Conservation (phyloP, 2,888 invertebrate genomes). For the Xanthorhoe designata region DNA sequence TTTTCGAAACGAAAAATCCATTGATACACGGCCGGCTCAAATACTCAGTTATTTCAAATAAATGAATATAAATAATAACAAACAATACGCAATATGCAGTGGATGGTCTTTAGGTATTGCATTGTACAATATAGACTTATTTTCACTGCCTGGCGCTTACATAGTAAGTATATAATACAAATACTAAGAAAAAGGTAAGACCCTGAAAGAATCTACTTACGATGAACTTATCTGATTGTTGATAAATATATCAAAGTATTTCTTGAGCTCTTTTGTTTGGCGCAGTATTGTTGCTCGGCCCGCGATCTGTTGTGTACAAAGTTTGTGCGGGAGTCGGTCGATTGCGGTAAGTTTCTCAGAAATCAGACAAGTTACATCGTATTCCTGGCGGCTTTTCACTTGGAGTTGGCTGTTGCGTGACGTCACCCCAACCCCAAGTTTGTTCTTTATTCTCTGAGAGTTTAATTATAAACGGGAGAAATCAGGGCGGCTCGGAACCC, state of each 20-base stretch:
- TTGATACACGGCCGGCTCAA: too few relatives aligned
- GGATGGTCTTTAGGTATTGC: too few relatives aligned
- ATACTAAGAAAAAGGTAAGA: neutral
- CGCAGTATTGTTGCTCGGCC: slow-evolving; percentile 71
- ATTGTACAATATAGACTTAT: too few relatives aligned
- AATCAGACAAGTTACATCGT: slow-evolving; percentile 78
- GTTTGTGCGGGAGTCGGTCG: slow-evolving; percentile 66
- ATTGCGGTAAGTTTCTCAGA: slow-evolving; percentile 70
- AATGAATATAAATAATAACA: too few relatives aligned
- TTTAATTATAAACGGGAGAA: slow-evolving; percentile 64
- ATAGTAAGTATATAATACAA: too few relatives aligned
- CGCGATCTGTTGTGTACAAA: slow-evolving; percentile 68
- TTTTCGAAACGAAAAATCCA: too few relatives aligned
- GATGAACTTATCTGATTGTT: slow-evolving; percentile 59
- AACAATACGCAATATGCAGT: too few relatives aligned
- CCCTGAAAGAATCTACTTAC: neutral
- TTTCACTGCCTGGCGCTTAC: too few relatives aligned
- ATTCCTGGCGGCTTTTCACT: slow-evolving; percentile 74
- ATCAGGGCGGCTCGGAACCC: slow-evolving; percentile 46
- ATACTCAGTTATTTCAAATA: neutral
- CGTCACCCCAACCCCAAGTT: slow-evolving; percentile 72
- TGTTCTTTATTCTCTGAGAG: slow-evolving; percentile 69
- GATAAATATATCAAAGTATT: slow-evolving; percentile 56
- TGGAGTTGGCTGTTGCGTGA: slow-evolving; percentile 73
- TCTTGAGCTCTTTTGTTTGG: slow-evolving; percentile 73